Base-by-base conservation (phyloP, 1,140 invertebrate species). In the Diuraphis noxia region DNA sequence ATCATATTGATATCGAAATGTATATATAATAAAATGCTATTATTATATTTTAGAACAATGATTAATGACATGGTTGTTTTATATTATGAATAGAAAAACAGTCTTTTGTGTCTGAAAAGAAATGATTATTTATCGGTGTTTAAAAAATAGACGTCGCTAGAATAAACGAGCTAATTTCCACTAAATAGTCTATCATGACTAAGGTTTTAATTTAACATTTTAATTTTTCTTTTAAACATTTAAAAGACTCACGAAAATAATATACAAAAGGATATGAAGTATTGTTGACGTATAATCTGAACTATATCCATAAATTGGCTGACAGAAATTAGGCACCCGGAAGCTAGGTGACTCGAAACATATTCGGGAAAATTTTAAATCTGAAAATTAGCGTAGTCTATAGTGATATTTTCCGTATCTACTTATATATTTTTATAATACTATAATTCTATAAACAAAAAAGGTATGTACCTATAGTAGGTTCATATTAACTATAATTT, bases 51-150 rank as follows among this genome's bases (percentile, higher is more conserved):
- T 19, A 46, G 30, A 85, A 85, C 84, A 85, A 85, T 85, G 84
- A 85, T 49, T 85, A 46, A 85, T 85, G 84, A 85, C 84, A 85
- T 85, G 25, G 84, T 46, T 34, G 84, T 85, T 85, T n/a, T 43
- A 43, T 85, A 46, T 34, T 85, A 85, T 85, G 40, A 43, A 85
- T 85, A 43, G 30, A 10, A 72, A 72, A 72, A 43, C 41, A 34
- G n/a, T 49, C 84, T 85, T 85, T 85, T 85, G 84, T 46, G 41
- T 43, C 30, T 43, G 43, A 9, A 46, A 85, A 85, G 25, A 85
- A 85, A 40, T 85, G 82, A 43, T 85, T 85, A 85, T 85, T 82
- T 40, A 40, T 82, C 56, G n/a, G 56, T 72, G 56, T 72, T 72
- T 72, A 72, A 72, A 40, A 43, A 85, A 43, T 85, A 43, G 41